These are phyloP conservation scores for Megalopta genalis DNA, from an alignment of 1,140 invertebrate genomes.

Conservation along the genomic window DNA sequence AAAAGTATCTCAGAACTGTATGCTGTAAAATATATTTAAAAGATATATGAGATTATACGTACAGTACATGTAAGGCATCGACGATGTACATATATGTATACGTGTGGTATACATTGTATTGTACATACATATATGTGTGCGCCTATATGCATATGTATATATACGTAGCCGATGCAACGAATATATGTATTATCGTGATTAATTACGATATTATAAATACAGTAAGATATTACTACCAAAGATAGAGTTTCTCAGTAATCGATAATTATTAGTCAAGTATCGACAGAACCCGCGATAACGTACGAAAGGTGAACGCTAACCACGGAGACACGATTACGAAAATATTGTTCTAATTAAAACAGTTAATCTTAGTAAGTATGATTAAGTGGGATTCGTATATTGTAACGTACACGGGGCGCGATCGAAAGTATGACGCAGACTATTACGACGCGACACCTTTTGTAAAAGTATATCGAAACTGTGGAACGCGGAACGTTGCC, in stretches of 20 bases:
- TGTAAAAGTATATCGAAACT: too few species aligned
- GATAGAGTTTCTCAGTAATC: neutral
- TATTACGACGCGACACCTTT: too few species aligned
- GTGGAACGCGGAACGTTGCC: too few species aligned
- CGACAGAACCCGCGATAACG: conserved; percentile 11
- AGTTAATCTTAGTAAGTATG: conserved; percentile 11
- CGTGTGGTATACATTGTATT: neutral
- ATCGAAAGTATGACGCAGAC: too few species aligned
- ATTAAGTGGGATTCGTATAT: conserved; percentile 29
- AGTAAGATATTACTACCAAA: conserved; percentile 16
- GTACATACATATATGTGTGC: neutral
- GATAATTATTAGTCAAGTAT: conserved; percentile 1
- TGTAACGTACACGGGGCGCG: neutral
- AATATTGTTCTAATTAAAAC: conserved; percentile 15
- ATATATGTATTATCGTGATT: neutral
- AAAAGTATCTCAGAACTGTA: neutral
- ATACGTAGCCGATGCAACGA: neutral
- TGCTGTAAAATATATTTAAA: conserved; percentile 24
- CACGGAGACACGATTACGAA: neutral
- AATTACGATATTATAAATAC: conserved; percentile 14
- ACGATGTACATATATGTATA: neutral
- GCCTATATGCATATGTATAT: too few species aligned
- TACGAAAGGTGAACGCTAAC: conserved; percentile 17
- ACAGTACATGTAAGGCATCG: neutral
- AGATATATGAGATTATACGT: neutral